These are phyloP conservation scores for Melanostoma mellinum DNA, from an alignment of 2,888 invertebrate genomes.

Conservation along the genomic window DNA sequence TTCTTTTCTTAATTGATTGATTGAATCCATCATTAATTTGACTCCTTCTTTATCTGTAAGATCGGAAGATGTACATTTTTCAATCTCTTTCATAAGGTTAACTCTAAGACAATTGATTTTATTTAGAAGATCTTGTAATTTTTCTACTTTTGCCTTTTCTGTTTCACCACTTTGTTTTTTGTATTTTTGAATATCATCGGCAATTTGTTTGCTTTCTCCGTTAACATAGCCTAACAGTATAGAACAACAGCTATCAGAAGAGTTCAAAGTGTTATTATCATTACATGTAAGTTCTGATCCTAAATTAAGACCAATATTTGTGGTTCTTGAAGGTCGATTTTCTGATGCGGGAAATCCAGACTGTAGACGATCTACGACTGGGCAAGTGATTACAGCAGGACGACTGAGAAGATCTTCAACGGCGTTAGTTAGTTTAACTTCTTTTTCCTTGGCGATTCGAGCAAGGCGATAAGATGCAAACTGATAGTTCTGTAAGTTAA, in stretches of 20 bases:
- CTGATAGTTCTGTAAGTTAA: slow-evolving; percentile 78
- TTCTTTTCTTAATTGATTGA: slow-evolving; percentile 77
- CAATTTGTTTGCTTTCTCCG: slow-evolving; percentile 78
- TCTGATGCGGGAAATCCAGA: not conserved
- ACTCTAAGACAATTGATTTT: slow-evolving; percentile 78
- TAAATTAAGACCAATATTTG: slow-evolving; percentile 28
- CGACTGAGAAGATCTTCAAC: slow-evolving; percentile 81
- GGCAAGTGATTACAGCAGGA: slow-evolving; percentile 80
- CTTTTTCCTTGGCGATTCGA: slow-evolving; percentile 81
- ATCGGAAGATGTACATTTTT: slow-evolving; percentile 71
- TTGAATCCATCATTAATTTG: slow-evolving; percentile 72
- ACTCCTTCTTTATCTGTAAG: slow-evolving; percentile 28
- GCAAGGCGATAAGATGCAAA: slow-evolving; percentile 82
- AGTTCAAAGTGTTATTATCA: slow-evolving; percentile 63
- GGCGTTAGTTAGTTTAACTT: slow-evolving; percentile 83
- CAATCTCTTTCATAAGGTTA: slow-evolving; percentile 77
- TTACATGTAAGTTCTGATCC: slow-evolving; percentile 8
- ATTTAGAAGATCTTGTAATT: slow-evolving; percentile 76
- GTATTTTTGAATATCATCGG: slow-evolving; percentile 77
- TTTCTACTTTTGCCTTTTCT: slow-evolving; percentile 75
- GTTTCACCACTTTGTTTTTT: slow-evolving; percentile 59
- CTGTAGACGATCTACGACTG: slow-evolving; percentile 74
- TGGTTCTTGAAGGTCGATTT: not conserved
- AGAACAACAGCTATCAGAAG: slow-evolving; percentile 79
- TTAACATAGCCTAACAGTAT: slow-evolving; percentile 79